Base-by-base conservation (phyloP, 1,140 invertebrate species). In the Drosophila subobscura region DNA sequence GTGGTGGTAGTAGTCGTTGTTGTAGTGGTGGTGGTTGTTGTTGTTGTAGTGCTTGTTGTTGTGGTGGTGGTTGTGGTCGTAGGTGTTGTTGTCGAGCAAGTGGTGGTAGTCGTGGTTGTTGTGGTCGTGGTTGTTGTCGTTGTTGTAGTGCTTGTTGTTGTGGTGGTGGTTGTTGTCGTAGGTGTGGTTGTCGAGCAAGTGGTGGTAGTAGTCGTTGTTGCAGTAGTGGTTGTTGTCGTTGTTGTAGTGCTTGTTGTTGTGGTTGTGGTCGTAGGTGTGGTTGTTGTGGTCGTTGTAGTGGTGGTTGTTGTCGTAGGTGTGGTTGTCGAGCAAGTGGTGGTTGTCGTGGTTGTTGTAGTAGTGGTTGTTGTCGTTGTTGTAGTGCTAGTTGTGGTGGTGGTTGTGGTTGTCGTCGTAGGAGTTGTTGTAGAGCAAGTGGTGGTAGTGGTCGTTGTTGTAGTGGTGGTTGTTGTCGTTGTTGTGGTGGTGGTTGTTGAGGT, bases 281-380 rank as follows among this genome's bases (percentile, higher is more conserved):
- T 54, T 7, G 41, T 45, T 0, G 14, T 40, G 10, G 49, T 67
- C 6, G 33, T 22, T 10, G 22, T 55, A 3, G 33, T 41, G 0
- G 16, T 51, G 20, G 12, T 12, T 0, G 27, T 41, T 8, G 60
- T 41, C 2, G 58, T 51, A 3, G 20, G 20, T 0, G 56, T 60
- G 0, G 59, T 64, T 25, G 60, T 41, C 0, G 53, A 52, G 0
- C 45, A 49, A 0, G 64, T 52, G 0, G 52, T 55, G 0, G 52
- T 27, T 0, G 51, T 29, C 0, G 58, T 71, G 0, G 65, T 49
- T 0, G 67, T 57, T 10, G 67, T 71, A 0, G 60, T 66, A 0
- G 63, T 58, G 0, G 60, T 52, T n/a, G 53, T 57, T 2, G 66
- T 55, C 0, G 65, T 68, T 0, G 61, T 65, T 0, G 60, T 45